Evolutionary conservation across 2,113 vertebrate genomes (phyloP).

Genomic region (Sylvia atricapilla): DNA sequence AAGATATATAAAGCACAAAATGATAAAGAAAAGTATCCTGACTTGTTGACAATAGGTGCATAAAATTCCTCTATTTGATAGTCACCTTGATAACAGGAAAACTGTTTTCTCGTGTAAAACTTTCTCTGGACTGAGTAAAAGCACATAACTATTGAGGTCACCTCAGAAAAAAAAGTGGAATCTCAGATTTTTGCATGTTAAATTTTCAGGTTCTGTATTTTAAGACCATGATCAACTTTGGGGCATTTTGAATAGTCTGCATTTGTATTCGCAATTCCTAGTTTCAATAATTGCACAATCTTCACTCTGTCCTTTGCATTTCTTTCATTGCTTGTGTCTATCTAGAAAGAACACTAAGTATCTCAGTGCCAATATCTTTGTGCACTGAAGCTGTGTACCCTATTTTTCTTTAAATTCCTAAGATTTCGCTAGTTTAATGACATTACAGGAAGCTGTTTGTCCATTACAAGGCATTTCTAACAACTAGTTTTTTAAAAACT

Average conservation of each 20-base stretch:
- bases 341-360: background rate
- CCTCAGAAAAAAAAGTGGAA: background rate
- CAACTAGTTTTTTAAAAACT: background rate
- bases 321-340: background rate
- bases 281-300: background rate
- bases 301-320: background rate
- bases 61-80: background rate
- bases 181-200: background rate
- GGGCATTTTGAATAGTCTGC: background rate
- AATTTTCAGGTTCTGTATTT: background rate
- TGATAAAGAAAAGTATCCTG: background rate
- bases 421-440: background rate
- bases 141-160: background rate
- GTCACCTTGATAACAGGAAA: background rate
- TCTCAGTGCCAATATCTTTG: background rate
- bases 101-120: background rate
- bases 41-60: background rate
- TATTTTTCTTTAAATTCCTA: background rate
- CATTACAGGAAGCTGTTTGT: background rate
- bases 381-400: background rate
- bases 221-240: background rate
- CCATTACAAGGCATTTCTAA: background rate
- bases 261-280: conserved; percentile 25
- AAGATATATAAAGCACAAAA: background rate
- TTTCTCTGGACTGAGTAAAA: background rate